Evolutionary conservation across 2,113 vertebrate genomes (phyloP), one percentile per base, ranked within the genome.

Genomic region (Mustela nigripes): DNA sequence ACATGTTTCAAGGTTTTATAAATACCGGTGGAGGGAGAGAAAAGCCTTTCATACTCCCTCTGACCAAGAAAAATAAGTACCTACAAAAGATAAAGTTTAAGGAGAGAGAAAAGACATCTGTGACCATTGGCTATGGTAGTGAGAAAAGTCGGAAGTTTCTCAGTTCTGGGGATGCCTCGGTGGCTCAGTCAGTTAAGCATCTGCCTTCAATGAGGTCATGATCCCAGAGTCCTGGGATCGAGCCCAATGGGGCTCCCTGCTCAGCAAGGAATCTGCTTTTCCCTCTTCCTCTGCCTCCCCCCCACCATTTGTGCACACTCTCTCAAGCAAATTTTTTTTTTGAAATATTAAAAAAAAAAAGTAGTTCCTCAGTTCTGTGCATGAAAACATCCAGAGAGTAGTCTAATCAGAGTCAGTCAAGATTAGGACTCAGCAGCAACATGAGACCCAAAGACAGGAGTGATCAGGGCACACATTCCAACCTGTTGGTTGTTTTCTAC

Each of bases 401-500:
- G 10, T 90, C 65, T 91, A 81, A 82, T 67, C 53, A 33, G 58
- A 33, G 58, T 26, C 53, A 88, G 76, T 82, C 7, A 74, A 76
- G 69, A 36, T 39, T 11, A 82, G 74, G 63, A 48, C 28, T 7
- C 24, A 50, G 24, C 48, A 67, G 83, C 33, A 76, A 33, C 71
- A 80, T 2, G 67, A 95, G 39, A 78, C 16, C 74, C 89, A 81
- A 22, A 89, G 11, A 89, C 53, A 65, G 45, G 42, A 63, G 53
- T 4, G 36, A 79, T 89, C 0, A 4, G 33, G 63, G 88, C 81
- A 93, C 28, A 21, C 28, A 39, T 84, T 28, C 86, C 60, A 84
- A 99, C 99, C 99, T 99, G 99, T 95, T 99, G 99, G 98, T 98
- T 99, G 90, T 99, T 99, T 98, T 99, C 99, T 0, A 99, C 99